These are phyloP conservation scores for Gymnocypris eckloni DNA, from an alignment of 2,797 vertebrate species.

Conservation along the genomic window DNA sequence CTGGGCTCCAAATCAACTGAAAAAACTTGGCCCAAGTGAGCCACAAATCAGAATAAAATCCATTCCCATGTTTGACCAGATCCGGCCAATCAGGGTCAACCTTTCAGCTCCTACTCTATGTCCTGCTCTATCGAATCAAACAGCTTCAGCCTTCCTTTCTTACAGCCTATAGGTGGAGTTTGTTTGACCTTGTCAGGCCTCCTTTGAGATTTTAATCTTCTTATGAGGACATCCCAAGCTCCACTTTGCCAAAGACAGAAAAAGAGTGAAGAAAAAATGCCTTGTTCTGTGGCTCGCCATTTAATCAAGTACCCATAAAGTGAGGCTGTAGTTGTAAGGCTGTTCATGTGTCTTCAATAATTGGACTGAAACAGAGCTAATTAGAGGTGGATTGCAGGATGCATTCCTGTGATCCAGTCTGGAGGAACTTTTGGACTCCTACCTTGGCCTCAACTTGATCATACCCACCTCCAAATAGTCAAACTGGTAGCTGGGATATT, in stretches of 20 bases:
- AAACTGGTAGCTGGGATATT: neutral
- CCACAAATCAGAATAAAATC: constrained; percentile 48
- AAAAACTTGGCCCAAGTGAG: constrained; percentile 39
- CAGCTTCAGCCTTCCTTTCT: constrained; percentile 17
- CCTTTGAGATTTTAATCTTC: constrained; percentile 32
- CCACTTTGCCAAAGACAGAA: constrained; percentile 15
- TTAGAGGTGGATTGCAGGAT: constrained; percentile 77
- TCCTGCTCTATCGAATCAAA: constrained; percentile 26
- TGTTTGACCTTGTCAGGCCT: constrained; percentile 24
- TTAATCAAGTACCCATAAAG: neutral
- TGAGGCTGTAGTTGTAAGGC: constrained; percentile 41
- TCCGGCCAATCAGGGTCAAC: constrained; percentile 39
- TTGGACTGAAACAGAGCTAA: constrained; percentile 79
- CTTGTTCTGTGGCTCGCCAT: neutral
- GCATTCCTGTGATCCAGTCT: constrained; percentile 75
- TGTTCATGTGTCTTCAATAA: constrained; percentile 69
- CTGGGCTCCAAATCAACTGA: constrained; percentile 55
- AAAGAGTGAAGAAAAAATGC: constrained; percentile 25
- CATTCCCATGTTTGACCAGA: constrained; percentile 41
- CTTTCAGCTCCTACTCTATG: constrained; percentile 16
- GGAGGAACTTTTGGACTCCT: constrained; percentile 78
- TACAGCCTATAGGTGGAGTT: neutral
- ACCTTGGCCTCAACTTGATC: constrained; percentile 68
- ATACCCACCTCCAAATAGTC: constrained; percentile 54
- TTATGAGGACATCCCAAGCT: constrained; percentile 27